Base-by-base conservation (phyloP, 2,113 vertebrate genomes). In the Melanerpes aurifrons region DNA sequence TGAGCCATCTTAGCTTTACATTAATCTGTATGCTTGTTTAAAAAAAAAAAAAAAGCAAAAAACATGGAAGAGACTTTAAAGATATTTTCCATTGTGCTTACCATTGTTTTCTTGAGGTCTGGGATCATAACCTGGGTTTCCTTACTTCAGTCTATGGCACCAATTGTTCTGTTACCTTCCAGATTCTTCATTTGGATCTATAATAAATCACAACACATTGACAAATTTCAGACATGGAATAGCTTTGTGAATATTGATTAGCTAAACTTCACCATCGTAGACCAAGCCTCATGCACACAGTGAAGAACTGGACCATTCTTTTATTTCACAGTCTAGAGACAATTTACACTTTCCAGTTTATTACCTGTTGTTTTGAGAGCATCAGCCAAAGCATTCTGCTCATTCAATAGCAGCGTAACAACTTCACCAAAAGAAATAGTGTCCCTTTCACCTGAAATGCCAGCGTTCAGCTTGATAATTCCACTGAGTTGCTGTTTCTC, bases 101-200 rank as follows among this genome's bases (percentile, higher is more conserved):
- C 68, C 21, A 15, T 22, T 12, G 17, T 43, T 79, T 61, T 25
- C 18, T 21, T 57, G 29, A 68, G 68, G 15, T 59, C 57, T 59
- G 43, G 22, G 19, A 40, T 53, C 1, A 1, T 28, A 53, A 57
- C 3, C 25, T 1, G 0, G 26, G 19, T 17, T 61, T 61, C 37
- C 5, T 89, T 18, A 22, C 13, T n/a, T 6, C 12, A 83, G 62
- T 82, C 20, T 47, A 63, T 11, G 37, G 5, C 7, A 32, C 10
- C 15, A 14, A 14, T 29, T 72, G 10, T 31, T 75, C 26, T 64
- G 15, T 31, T 70, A 32, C 19, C 21, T 90, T 86, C 40, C 29
- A 75, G 11, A 6, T 69, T 74, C 62, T 82, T 70, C 16, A 21
- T 18, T 3, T 32, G 21, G 9, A 57, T 45, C 37, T 79, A 4